Conservation (phyloP, 2,797 vertebrate species). For the Uromys caudimaculatus region DNA sequence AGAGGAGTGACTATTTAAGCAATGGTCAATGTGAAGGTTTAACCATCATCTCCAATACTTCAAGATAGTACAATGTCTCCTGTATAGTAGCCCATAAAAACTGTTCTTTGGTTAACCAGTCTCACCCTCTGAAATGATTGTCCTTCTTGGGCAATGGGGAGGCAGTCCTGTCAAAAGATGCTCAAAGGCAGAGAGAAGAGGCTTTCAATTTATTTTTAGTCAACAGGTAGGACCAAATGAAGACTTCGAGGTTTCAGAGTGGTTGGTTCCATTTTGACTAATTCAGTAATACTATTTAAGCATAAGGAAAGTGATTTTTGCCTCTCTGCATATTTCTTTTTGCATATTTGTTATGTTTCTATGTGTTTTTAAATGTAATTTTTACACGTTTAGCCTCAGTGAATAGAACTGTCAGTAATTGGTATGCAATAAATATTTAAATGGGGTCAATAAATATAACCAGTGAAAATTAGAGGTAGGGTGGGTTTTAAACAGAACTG, state of each 20-base stretch:
- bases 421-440: slow-evolving; percentile 43
- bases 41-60: neutral
- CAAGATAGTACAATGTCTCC: neutral
- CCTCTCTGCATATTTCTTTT: neutral
- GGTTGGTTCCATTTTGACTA: neutral
- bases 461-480: neutral
- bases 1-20: neutral
- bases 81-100: neutral
- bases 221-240: neutral
- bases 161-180: neutral
- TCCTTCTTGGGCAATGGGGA: neutral
- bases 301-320: neutral
- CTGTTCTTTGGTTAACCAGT: neutral
- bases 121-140: neutral
- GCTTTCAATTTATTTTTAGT: neutral
- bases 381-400: neutral
- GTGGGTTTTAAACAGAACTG: slow-evolving; percentile 17
- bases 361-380: neutral
- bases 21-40: neutral
- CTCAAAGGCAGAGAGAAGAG: neutral
- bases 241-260: neutral
- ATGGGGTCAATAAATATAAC: neutral
- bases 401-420: neutral
- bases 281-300: neutral
- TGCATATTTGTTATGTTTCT: neutral